phyloP scores from a whole-genome alignment of 2,797 vertebrate genomes.

The Pteronotus mesoamericanus region DNA sequence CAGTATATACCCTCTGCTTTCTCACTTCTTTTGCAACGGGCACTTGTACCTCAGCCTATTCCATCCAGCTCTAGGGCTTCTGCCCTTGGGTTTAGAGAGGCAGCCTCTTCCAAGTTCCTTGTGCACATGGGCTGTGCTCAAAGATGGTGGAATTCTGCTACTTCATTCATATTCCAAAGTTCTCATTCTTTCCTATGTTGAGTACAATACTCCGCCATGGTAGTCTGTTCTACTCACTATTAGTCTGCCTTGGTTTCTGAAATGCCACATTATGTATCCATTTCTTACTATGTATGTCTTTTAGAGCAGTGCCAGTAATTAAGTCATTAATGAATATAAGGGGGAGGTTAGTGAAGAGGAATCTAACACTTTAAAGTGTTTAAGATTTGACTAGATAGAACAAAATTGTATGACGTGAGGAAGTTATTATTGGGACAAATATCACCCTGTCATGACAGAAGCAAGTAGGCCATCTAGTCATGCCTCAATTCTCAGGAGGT shows the following conservation, averaged over 20 bases:
- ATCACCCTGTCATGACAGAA: neutral
- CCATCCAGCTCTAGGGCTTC: neutral
- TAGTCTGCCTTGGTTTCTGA: neutral
- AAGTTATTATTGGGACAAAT: neutral
- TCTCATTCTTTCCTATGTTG: neutral
- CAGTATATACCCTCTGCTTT: neutral
- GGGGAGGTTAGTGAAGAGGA: neutral
- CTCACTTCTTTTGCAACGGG: neutral
- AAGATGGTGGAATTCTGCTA: neutral
- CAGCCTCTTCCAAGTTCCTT: neutral
- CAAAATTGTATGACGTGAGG: neutral
- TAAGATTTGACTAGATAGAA: neutral
- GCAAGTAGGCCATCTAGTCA: neutral
- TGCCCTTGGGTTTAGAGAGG: neutral
- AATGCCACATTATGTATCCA: neutral
- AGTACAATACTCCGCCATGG: accelerated
- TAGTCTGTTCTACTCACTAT: neutral
- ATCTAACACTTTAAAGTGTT: neutral
- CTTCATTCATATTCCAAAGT: neutral
- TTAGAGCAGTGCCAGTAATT: neutral
- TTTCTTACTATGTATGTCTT: neutral
- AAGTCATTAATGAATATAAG: neutral
- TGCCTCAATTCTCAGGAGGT: neutral
- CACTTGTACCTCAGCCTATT: neutral
- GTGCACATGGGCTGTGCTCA: neutral